Percentiles rank a stretch among this genome's conserved stretches.
These are phyloP conservation scores for Rosalia funebris DNA, from an alignment of 2,888 invertebrate species.

Conservation along the genomic window DNA sequence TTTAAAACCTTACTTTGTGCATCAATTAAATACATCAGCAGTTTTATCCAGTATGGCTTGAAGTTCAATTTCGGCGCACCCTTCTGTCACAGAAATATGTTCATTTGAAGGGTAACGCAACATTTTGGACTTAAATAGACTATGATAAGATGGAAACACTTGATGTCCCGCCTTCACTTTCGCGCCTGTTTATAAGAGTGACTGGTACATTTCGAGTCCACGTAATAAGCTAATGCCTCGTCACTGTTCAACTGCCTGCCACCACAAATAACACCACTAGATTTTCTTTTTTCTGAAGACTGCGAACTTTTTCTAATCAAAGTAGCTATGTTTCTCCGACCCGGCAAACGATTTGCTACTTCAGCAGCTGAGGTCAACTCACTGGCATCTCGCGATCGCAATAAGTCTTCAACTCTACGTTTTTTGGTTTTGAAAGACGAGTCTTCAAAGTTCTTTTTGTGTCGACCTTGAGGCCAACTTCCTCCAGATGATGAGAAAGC, in stretches of 20 bases:
- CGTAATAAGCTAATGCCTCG: slow-evolving; percentile 8
- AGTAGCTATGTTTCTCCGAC: background rate
- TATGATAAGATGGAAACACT: slow-evolving; percentile 15
- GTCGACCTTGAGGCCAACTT: background rate
- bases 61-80: background rate
- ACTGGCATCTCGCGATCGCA: background rate
- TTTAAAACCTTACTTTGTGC: slow-evolving; percentile 11
- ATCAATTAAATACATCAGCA: slow-evolving; percentile 12
- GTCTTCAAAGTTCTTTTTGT: background rate
- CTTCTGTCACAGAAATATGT: background rate
- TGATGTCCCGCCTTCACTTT: slow-evolving; percentile 13
- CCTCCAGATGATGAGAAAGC: too few species aligned
- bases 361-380: background rate
- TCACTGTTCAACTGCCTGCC: slow-evolving; percentile 3
- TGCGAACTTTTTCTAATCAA: background rate
- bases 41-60: slow-evolving; percentile 8
- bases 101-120: background rate
- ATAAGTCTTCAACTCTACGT: background rate
- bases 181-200: slow-evolving; percentile 9
- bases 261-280: slow-evolving; percentile 1
- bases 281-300: background rate
- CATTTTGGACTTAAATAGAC: background rate
- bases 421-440: background rate
- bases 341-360: background rate
- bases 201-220: slow-evolving; percentile 3